These are phyloP conservation scores for Gryllus bimaculatus DNA, from an alignment of 1,140 invertebrate species.

Conservation along the genomic window DNA sequence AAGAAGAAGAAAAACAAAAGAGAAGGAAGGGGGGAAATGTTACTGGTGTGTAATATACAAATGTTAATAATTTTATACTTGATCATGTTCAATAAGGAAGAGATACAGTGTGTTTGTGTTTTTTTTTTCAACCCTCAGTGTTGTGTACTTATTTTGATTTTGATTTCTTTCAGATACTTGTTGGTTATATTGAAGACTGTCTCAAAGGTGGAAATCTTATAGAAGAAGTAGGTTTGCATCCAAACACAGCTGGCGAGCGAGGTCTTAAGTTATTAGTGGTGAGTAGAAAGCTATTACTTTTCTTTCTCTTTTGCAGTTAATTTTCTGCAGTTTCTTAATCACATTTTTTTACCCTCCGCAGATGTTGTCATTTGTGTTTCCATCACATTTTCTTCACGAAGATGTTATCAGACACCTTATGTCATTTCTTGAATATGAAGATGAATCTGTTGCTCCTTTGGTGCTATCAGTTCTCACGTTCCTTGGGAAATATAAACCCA, in stretches of 20 bases:
- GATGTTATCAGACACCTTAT: conserved; percentile 74
- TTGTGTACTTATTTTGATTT: too few relatives aligned
- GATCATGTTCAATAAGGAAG: too few relatives aligned
- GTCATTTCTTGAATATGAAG: conserved; percentile 64
- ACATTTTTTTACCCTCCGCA: conserved; percentile 30
- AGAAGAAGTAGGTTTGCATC: conserved; percentile 66
- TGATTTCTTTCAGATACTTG: conserved; percentile 39
- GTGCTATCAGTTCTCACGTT: conserved; percentile 78
- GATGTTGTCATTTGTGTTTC: conserved; percentile 83
- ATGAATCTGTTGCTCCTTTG: conserved; percentile 71
- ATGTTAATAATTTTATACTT: too few relatives aligned
- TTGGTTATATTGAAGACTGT: conserved; percentile 60
- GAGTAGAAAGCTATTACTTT: conserved; percentile 25
- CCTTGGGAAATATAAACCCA: conserved; percentile 73
- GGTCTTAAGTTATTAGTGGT: conserved; percentile 70
- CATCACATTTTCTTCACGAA: conserved; percentile 80
- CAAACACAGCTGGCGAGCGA: conserved; percentile 68
- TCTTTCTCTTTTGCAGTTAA: not conserved
- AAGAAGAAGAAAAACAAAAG: too few relatives aligned
- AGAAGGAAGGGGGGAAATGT: too few relatives aligned
- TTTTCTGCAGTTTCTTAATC: not conserved
- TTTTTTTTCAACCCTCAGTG: too few relatives aligned
- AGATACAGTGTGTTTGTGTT: too few relatives aligned
- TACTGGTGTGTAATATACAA: too few relatives aligned
- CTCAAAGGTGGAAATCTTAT: conserved; percentile 55